Percentiles rank a stretch among this genome's conserved stretches.
These are phyloP conservation scores for Oryzias javanicus DNA, from an alignment of 2,113 vertebrate genomes.

Conservation along the genomic window DNA sequence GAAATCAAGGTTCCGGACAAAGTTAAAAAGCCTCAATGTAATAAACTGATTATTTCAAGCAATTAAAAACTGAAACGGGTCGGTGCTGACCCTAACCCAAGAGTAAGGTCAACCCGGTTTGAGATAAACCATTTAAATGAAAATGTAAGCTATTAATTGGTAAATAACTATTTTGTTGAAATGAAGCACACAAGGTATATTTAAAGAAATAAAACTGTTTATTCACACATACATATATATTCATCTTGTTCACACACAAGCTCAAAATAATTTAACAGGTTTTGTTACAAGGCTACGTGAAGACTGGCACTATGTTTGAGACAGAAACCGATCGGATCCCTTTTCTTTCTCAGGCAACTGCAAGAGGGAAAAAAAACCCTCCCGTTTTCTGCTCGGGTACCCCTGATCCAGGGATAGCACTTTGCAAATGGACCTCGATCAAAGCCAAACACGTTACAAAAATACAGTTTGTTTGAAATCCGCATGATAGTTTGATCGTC, in stretches of 20 bases:
- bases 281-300: conserved; percentile 75
- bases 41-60: no score
- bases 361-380: conserved; percentile 40
- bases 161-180: neutral
- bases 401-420: conserved; percentile 56
- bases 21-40: no score
- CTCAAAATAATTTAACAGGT: conserved; percentile 77
- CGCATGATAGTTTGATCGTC: conserved; percentile 75
- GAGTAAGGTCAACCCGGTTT: no score
- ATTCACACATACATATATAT: conserved; percentile 66
- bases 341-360: conserved; percentile 59
- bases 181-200: conserved; percentile 36
- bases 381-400: conserved; percentile 45
- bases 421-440: conserved; percentile 60
- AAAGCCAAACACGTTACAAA: conserved; percentile 66
- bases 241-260: conserved; percentile 69
- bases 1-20: no score
- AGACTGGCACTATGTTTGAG: conserved; percentile 82
- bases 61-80: no score
- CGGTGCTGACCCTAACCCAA: no score
- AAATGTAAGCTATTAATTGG: no score
- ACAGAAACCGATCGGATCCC: conserved; percentile 74
- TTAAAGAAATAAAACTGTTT: conserved; percentile 79
- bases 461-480: conserved; percentile 47
- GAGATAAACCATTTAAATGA: no score